Evolutionary conservation across 1,140 invertebrate species (phyloP).

Genomic region (Sminthurinus signatus): DNA sequence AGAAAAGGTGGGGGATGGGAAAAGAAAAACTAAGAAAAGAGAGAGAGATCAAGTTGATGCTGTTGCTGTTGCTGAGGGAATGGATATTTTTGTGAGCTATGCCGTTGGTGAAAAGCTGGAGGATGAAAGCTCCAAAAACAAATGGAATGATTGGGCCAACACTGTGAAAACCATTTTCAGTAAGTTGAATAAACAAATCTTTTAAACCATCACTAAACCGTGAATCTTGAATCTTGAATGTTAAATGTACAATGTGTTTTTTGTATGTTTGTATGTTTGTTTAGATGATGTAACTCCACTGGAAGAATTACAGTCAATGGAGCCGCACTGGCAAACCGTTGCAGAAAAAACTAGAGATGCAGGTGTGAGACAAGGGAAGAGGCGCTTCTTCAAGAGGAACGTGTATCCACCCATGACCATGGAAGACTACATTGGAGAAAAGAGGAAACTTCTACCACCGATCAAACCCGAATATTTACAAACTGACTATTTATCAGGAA

Average conservation of each 20-base stretch:
- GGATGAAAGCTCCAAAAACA: background rate
- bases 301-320: background rate
- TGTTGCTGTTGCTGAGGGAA: too few relatives aligned
- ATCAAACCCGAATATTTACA: conserved; percentile 17
- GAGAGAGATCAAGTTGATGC: background rate
- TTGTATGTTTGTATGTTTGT: too few relatives aligned
- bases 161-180: background rate
- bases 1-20: too few relatives aligned
- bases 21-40: background rate
- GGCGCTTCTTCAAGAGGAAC: conserved; percentile 26
- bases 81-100: background rate
- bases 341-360: conserved; percentile 6
- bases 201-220: background rate
- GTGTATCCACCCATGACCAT: conserved; percentile 25
- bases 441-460: conserved; percentile 9
- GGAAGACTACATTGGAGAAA: conserved; percentile 23
- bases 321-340: conserved; percentile 22
- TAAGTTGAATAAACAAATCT: too few relatives aligned
- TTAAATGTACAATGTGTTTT: too few relatives aligned
- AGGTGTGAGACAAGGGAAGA: conserved; percentile 8
- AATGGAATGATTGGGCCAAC: background rate
- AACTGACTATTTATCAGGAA: conserved; percentile 30
- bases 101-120: background rate
- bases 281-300: too few relatives aligned
- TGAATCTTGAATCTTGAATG: too few relatives aligned